A percentile compares a stretch with the other conserved stretches of the same genome.
These are phyloP conservation scores for Sclerodermus sp. DNA, from an alignment of 2,888 invertebrate genomes.

Conservation along the genomic window DNA sequence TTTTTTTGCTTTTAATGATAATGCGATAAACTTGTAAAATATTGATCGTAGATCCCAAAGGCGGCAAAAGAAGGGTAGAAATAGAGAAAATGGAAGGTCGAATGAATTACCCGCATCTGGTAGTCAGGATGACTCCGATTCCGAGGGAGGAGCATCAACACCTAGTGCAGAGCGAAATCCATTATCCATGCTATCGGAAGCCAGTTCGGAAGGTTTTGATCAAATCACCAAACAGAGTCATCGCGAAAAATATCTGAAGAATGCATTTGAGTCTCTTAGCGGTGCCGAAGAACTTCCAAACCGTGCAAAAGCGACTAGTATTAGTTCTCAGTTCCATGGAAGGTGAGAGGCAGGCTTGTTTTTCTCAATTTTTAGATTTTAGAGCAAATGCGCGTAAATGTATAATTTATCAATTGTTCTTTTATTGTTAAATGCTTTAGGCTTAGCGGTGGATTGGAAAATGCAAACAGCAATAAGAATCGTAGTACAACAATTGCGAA, in stretches of 20 bases:
- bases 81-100: conserved; percentile 43
- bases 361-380: no score
- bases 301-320: conserved; percentile 48
- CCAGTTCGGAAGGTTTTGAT: conserved; percentile 72
- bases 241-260: conserved; percentile 67
- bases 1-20: no score
- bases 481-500: conserved; percentile 62
- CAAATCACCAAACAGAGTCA: conserved; percentile 60
- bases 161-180: conserved; percentile 81
- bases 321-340: conserved; percentile 58
- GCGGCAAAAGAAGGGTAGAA: conserved; percentile 45
- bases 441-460: conserved; percentile 32
- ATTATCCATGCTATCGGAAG: conserved; percentile 67
- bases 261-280: conserved; percentile 73
- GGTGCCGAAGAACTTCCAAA: conserved; percentile 62
- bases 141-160: conserved; percentile 68
- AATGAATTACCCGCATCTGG: conserved; percentile 57
- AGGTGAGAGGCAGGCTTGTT: conserved; percentile 32
- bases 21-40: neutral
- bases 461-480: conserved; percentile 52
- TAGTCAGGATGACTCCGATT: conserved; percentile 72
- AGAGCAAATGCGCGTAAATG: no score
- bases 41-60: conserved; percentile 42
- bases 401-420: neutral
- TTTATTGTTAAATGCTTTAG: conserved; percentile 8